Base-by-base conservation (phyloP, 2,888 invertebrate species). In the Idaea straminata region DNA sequence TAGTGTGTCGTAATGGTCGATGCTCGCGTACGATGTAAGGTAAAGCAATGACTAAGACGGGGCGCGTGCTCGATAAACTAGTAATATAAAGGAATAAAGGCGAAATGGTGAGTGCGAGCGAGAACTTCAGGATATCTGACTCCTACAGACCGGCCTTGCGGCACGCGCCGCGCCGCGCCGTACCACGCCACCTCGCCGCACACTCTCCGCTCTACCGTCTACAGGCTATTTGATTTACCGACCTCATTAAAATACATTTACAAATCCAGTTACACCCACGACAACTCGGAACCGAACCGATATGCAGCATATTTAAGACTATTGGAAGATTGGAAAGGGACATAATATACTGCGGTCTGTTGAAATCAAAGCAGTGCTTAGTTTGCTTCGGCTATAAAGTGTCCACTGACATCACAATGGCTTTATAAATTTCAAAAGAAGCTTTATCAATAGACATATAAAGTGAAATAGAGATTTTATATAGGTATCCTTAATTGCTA, bases 111-210 rank as follows among this genome's bases (percentile, higher is more conserved):
- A 64, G 86, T 79, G 87, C 80, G 84, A 86, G 87, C 79, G 84
- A 82, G 85, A 81, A 76, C 76, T 72, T 69, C 78, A 79, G 84
- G 83, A 84, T 79, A 85, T 79, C 84, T 77, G 84, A 84, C 82
- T 85, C 82, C 88, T 83, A 80, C 83, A 84, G 83, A 83, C 83
- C 88, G 91, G 87, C 91, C 92, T 91, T 91, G 92, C 78, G 91
- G 92, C 92, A 92, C 92, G 92, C 91, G 92, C 89, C 90, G 76
- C 90, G 75, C n/a, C n/a, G 71, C 69, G 67, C 75, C 73, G 70
- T 77, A 77, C 78, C 77, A 72, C 75, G n/a, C 25, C 76, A 81
- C 79, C 82, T 81, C 82, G 81, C 75, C 81, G 83, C 47, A 13
- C 47, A 10, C 47, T 47, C 47, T 7, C 47, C 47, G 47, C 47